Base-by-base conservation (phyloP, 1,140 invertebrate species). In the Apis cerana region DNA sequence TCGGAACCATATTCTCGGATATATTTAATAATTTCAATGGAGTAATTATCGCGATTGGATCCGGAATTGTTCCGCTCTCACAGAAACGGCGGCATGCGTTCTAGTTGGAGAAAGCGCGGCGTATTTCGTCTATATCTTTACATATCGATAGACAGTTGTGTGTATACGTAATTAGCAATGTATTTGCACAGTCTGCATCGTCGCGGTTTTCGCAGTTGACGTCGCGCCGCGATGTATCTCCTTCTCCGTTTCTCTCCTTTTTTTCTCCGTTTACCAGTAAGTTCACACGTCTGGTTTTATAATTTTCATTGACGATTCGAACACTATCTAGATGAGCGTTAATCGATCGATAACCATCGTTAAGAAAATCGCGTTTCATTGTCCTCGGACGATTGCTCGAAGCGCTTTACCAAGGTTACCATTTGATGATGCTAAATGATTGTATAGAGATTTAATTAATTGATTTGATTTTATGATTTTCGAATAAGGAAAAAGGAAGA, bases 111-210 rank as follows among this genome's bases (percentile, higher is more conserved):
- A 88, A 71, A 86, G 86, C 80, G 79, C 83, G 59, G 59, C 67
- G 61, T 62, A 8, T 75, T 72, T 61, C 52, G 48, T 74, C 33
- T 72, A 54, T 74, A 21, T 70, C 74, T 78, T 88, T 80, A 83
- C 85, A 89, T 90, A 89, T 88, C 62, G 62, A 75, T 81, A 67
- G 62, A 86, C 83, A 87, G 88, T 91, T 90, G 90, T 92, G 91
- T 92, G 91, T 90, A 87, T 86, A 92, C 88, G 87, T 91, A 92
- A 92, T 92, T 92, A 90, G 92, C 88, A 85, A 89, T 33, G 69
- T 91, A 88, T 93, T 94, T 93, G 90, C 87, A 85, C 92, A 93
- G 92, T 89, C 89, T 89, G 71, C n/a, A 86, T 77, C 85, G 81
- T 82, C 78, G 85, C 71, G 86, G 74, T 84, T 87, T 85, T 72